phyloP scores from a whole-genome alignment of 2,888 invertebrate species.

The Dendrolimus pini region DNA sequence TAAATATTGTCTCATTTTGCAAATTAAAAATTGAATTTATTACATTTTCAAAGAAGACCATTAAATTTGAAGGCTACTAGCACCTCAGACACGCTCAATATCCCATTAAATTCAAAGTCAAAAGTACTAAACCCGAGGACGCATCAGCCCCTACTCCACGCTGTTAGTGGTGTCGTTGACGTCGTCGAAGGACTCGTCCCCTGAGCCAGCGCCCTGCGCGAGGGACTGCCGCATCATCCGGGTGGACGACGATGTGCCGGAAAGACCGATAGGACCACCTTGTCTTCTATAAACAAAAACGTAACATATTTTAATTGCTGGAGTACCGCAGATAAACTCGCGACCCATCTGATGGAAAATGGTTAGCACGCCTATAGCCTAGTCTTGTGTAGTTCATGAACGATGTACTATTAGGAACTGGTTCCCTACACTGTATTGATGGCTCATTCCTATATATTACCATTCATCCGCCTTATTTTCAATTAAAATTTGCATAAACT shows the following conservation, averaged over 20 bases:
- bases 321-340: background rate
- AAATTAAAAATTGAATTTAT: too few species aligned
- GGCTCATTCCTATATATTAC: too few species aligned
- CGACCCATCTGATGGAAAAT: too few species aligned
- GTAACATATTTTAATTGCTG: background rate
- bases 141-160: constrained; percentile 68
- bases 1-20: too few species aligned
- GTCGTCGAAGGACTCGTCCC: constrained; percentile 85
- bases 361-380: too few species aligned
- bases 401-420: too few species aligned
- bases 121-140: background rate
- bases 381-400: too few species aligned
- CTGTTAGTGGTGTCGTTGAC: constrained; percentile 85
- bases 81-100: background rate
- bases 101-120: background rate
- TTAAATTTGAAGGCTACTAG: too few species aligned
- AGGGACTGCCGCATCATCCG: constrained; percentile 84
- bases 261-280: constrained; percentile 77
- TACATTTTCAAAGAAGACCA: too few species aligned
- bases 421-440: too few species aligned
- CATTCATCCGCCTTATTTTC: too few species aligned
- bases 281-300: constrained; percentile 43
- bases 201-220: constrained; percentile 80
- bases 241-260: constrained; percentile 78
- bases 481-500: too few species aligned